Evolutionary conservation across 2,113 vertebrate genomes (phyloP), one percentile per base, ranked within the genome.

Genomic region (Myotis lucifugus): DNA sequence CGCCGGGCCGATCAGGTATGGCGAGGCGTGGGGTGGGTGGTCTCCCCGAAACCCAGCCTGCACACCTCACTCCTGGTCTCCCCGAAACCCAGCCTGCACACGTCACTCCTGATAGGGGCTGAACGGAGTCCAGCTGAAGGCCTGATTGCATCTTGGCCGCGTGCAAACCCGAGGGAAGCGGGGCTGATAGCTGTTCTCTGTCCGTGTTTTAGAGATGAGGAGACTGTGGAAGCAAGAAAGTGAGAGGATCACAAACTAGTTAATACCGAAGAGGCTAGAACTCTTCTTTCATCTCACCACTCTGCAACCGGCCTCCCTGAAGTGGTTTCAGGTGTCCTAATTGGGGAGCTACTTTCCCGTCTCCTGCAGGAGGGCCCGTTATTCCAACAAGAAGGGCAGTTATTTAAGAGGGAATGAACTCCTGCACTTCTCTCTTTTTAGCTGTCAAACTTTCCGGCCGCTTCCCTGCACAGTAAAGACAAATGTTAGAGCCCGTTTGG

Each of bases 1-100:
- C 99, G 0, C 98, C 99, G 2, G 97, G 98, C 84, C 98, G 99
- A 88, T 96, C 99, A 98, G 99, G 99, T 99, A 98, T 12, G 96
- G 37, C 79, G 11, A 40, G 15, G 9, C 21, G 0, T 0, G 29
- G n/a, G 48, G 52, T 0, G 46, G n/a, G 42, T 25, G 2, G n/a
- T 12, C 21, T 4, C 85, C 46, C 77, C 11, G 13, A 76, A 42
- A 11, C 72, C 56, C 54, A 6, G 54, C 78, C 40, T 2, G 25
- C 42, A 2, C 1, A 2, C 0, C 69, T 13, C 88, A 6, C 91
- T 12, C 0, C 1, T 34, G 42, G n/a, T 12, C 21, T 4, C 85
- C 46, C 77, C 11, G 13, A 76, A 42, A 11, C 72, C 56, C 54
- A 6, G 54, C 78, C 40, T 2, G 25, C 42, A 2, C 1, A 2